Evolutionary conservation across 2,113 vertebrate genomes (phyloP).

Genomic region (Sitta europaea): DNA sequence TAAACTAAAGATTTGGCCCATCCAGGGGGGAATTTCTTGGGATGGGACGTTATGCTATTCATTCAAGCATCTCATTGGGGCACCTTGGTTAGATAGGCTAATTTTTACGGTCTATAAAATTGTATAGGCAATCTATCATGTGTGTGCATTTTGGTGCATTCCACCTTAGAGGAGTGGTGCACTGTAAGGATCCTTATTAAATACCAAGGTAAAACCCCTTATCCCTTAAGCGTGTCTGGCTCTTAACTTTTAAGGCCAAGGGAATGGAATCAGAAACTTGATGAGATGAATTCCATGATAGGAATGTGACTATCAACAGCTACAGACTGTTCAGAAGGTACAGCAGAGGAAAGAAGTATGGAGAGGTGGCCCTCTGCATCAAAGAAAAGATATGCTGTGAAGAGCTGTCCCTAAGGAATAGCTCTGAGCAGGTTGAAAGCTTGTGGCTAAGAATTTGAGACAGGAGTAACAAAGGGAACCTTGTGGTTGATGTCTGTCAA

Average conservation of each 20-base stretch:
- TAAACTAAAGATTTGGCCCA: background rate
- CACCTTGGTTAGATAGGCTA: background rate
- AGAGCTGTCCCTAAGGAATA: background rate
- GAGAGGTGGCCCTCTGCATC: background rate
- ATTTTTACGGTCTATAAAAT: background rate
- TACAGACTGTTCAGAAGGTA: background rate
- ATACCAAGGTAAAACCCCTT: no score
- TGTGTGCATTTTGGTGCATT: no score
- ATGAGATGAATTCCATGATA: background rate
- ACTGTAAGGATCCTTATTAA: background rate
- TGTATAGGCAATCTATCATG: rapidly evolving
- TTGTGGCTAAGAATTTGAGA: background rate
- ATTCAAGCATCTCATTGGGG: background rate
- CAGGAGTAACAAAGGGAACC: background rate
- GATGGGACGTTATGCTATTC: background rate
- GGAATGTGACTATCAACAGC: rapidly evolving
- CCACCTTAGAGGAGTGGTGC: no score
- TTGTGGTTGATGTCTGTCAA: background rate
- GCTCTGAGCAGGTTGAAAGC: background rate
- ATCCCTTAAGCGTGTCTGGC: background rate
- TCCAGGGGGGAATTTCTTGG: background rate
- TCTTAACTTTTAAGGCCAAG: background rate
- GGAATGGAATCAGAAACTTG: background rate
- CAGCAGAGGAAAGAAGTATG: background rate
- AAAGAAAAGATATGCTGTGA: background rate